Conservation (phyloP, 2,113 vertebrate genomes). For the Salvelinus namaycush region DNA sequence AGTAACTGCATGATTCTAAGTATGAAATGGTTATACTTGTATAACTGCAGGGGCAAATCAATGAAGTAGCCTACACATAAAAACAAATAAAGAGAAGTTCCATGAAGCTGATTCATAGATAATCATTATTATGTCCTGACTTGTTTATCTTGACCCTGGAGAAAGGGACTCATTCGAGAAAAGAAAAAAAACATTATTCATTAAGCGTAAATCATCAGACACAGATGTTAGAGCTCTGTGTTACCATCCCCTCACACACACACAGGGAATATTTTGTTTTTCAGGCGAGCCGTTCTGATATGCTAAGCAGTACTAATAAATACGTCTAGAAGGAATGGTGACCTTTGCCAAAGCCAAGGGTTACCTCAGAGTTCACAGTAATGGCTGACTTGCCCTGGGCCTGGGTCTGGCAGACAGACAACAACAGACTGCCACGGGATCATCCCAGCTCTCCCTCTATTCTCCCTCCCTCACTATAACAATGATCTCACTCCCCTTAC, state of each 20-base stretch:
- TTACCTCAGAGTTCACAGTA: slow-evolving; percentile 22
- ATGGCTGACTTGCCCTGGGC: slow-evolving; percentile 3
- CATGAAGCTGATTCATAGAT: not conserved
- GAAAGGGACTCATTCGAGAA: slow-evolving; percentile 7
- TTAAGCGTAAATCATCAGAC: not conserved
- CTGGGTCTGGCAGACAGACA: slow-evolving; percentile 27
- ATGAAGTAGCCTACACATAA: not conserved
- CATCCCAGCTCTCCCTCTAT: slow-evolving; percentile 14
- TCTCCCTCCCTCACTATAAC: slow-evolving; percentile 46
- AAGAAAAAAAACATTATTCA: slow-evolving; percentile 13
- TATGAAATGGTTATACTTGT: not conserved
- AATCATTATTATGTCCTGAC: slow-evolving; percentile 6
- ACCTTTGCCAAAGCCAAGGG: slow-evolving; percentile 26
- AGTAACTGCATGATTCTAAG: not conserved
- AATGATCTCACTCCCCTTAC: slow-evolving; percentile 66
- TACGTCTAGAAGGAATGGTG: slow-evolving; percentile 32
- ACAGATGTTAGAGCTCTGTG: slow-evolving; percentile 21
- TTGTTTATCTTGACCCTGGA: not conserved
- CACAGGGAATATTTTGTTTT: slow-evolving; percentile 36
- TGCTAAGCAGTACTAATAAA: slow-evolving; percentile 38
- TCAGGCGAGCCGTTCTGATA: slow-evolving; percentile 1
- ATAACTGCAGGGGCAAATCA: not conserved
- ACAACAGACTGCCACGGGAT: slow-evolving; percentile 33
- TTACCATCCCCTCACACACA: slow-evolving; percentile 11
- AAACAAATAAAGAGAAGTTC: not conserved